phyloP scores from a whole-genome alignment of 2,797 vertebrate species.

The Lindbergichthys nudifrons region DNA sequence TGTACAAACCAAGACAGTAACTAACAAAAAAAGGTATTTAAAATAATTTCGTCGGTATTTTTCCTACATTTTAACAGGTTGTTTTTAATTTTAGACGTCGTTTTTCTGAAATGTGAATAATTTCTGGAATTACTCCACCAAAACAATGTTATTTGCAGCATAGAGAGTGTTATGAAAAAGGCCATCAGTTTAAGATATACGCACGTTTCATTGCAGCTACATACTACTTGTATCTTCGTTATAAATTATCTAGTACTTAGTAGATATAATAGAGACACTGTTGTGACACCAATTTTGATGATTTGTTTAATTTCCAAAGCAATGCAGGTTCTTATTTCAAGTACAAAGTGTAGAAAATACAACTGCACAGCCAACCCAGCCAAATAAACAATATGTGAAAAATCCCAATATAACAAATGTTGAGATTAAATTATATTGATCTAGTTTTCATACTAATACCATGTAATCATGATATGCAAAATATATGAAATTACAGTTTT shows the following conservation, averaged over 20 bases:
- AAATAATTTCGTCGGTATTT: background rate
- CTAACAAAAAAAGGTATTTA: background rate
- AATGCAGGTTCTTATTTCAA: no score
- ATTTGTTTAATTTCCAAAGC: no score
- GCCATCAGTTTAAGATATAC: no score
- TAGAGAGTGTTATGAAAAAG: no score
- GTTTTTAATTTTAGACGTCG: background rate
- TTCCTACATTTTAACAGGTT: background rate
- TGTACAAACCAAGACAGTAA: background rate
- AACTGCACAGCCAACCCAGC: background rate
- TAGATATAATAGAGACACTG: no score
- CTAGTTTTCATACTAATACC: no score
- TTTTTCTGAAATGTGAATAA: background rate
- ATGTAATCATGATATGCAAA: background rate
- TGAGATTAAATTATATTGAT: background rate
- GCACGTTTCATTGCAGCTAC: no score
- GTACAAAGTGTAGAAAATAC: background rate
- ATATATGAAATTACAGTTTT: constrained; percentile 10
- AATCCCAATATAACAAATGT: background rate
- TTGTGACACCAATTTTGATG: no score
- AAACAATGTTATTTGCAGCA: background rate
- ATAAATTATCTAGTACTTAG: no score
- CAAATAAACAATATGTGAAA: background rate
- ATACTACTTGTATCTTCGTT: no score
- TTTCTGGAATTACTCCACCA: background rate